Percentiles rank a stretch among this genome's conserved stretches.
phyloP scores from a whole-genome alignment of 2,888 invertebrate species.

The Psylliodes chrysocephalus region DNA sequence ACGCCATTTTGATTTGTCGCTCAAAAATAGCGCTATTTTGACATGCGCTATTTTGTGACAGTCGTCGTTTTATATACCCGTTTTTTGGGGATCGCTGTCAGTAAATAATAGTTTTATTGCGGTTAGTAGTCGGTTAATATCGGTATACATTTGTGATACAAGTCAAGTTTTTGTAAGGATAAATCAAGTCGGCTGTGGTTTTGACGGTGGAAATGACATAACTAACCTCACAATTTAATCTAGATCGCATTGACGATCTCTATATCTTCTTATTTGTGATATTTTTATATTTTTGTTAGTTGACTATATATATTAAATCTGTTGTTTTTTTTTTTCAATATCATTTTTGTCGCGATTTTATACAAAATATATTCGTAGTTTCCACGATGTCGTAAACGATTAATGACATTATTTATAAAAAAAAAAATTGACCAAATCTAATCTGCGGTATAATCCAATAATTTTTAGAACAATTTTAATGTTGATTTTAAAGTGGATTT shows the following conservation, averaged over 20 bases:
- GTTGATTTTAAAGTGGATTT: not conserved
- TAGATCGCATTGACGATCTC: constrained; percentile 11
- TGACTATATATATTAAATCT: constrained; percentile 20
- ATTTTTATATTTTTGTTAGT: constrained; percentile 31
- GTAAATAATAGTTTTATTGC: no score
- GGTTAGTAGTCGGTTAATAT: no score
- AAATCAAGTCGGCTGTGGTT: not conserved
- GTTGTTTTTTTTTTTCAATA: constrained; percentile 11
- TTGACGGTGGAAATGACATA: constrained; percentile 20
- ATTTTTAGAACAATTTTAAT: not conserved
- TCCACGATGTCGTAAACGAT: no score
- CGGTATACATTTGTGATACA: not conserved
- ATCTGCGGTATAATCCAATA: not conserved
- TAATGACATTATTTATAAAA: no score
- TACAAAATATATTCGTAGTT: constrained; percentile 3
- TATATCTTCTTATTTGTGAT: constrained; percentile 17
- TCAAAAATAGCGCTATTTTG: no score
- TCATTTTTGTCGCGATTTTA: not conserved
- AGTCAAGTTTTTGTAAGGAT: not conserved
- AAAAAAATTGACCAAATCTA: no score
- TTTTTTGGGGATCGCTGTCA: no score
- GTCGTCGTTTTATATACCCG: no score
- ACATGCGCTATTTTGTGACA: no score
- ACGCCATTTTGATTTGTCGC: no score
- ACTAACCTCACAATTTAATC: constrained; percentile 16